These are phyloP conservation scores for Synanceia verrucosa DNA, from an alignment of 2,797 vertebrate species.

Conservation along the genomic window DNA sequence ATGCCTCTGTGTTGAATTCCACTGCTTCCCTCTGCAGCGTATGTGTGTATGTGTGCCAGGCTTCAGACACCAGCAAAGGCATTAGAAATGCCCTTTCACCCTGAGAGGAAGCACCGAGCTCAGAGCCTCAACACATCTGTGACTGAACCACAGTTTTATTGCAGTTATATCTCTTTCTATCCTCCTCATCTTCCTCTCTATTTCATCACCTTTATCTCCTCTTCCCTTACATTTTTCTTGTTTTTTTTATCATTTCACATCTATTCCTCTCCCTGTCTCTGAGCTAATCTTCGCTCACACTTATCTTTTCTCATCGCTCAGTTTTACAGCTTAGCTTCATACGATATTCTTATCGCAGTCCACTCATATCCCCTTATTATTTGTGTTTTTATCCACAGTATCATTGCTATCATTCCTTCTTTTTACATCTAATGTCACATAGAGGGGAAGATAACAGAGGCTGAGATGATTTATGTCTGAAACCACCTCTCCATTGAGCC, in stretches of 20 bases:
- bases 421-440: constrained; percentile 50
- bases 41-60: constrained; percentile 7
- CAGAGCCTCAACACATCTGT: constrained; percentile 36
- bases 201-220: constrained; percentile 38
- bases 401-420: constrained; percentile 31
- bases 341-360: constrained; percentile 32
- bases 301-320: constrained; percentile 36
- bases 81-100: constrained; percentile 39
- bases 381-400: constrained; percentile 23
- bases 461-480: constrained; percentile 59
- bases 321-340: constrained; percentile 25
- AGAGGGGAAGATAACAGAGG: constrained; percentile 48
- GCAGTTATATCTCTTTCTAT: constrained; percentile 4
- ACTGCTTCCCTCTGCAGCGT: constrained; percentile 15
- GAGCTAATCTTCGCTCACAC: constrained; percentile 21
- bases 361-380: constrained; percentile 14
- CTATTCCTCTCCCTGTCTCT: not conserved
- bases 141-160: constrained; percentile 24
- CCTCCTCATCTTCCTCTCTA: constrained; percentile 22
- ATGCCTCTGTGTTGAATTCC: constrained; percentile 14
- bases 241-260: constrained; percentile 4
- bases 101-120: constrained; percentile 11
- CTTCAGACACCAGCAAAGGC: constrained; percentile 24
- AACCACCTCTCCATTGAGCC: constrained; percentile 60
- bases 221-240: not conserved